phyloP scores from a whole-genome alignment of 2,797 vertebrate species.

The Pelochelys cantorii region DNA sequence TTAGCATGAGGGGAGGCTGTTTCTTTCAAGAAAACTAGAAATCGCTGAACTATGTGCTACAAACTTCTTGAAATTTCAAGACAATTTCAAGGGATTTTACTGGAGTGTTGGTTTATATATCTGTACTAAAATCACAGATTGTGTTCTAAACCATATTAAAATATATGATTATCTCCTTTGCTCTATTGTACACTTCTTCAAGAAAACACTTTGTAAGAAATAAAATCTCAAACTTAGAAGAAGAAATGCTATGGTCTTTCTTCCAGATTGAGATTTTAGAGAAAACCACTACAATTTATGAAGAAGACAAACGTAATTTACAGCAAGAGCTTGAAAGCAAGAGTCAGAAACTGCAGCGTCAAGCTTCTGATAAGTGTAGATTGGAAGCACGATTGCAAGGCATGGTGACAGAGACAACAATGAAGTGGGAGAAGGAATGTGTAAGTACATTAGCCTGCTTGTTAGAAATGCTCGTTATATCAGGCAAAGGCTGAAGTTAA shows the following conservation, averaged over 20 bases:
- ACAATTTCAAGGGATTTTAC: not conserved
- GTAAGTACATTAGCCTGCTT: constrained; percentile 80
- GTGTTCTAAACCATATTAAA: not conserved
- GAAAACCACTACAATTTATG: constrained; percentile 93
- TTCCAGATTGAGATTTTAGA: constrained; percentile 93
- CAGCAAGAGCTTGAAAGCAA: constrained; percentile 90
- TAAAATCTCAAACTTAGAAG: not conserved
- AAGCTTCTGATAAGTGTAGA: constrained; percentile 89
- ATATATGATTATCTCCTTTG: not conserved
- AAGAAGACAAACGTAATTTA: constrained; percentile 92
- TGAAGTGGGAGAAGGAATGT: constrained; percentile 97
- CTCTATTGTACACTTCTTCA: not conserved
- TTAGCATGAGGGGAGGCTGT: not conserved
- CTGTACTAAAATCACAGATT: not conserved
- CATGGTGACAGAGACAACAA: constrained; percentile 88
- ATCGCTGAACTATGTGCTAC: not conserved
- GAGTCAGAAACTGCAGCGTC: constrained; percentile 89
- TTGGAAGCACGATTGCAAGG: constrained; percentile 92
- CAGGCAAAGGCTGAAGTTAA: not conserved
- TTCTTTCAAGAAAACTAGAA: not conserved
- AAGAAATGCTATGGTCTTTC: not conserved
- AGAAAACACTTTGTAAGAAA: not conserved
- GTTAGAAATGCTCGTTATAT: not conserved
- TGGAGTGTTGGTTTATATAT: not conserved
- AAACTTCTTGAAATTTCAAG: not conserved